Percentiles rank a stretch among this genome's conserved stretches.
Evolutionary conservation across 2,888 invertebrate species (phyloP).

Genomic region (Pachydiplax longipennis): DNA sequence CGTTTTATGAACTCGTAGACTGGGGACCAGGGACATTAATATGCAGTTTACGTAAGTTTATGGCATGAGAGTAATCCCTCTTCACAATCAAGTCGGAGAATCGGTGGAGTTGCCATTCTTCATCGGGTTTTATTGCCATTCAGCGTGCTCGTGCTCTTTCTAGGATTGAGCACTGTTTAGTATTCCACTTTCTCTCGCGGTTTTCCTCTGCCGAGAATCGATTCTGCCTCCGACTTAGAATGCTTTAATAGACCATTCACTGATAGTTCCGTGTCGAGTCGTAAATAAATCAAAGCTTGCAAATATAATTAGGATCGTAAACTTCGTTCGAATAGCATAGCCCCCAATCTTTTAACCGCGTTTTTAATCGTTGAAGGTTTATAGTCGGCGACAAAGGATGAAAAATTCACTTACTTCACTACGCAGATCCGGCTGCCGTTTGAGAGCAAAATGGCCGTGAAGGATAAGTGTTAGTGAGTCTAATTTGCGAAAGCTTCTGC

Average conservation of each 20-base stretch:
- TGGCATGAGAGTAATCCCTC: not conserved
- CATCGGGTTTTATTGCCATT: not conserved
- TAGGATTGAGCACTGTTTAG: not conserved
- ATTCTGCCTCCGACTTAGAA: not conserved
- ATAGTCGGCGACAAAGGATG: too few relatives aligned
- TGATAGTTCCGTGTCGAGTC: not conserved
- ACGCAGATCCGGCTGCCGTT: too few relatives aligned
- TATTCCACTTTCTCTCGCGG: not conserved
- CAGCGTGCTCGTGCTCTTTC: not conserved
- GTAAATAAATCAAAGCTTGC: not conserved
- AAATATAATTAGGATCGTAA: not conserved
- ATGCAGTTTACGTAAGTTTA: not conserved
- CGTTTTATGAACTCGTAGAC: too few relatives aligned
- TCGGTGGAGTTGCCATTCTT: not conserved
- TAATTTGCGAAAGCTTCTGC: too few relatives aligned
- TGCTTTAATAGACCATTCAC: not conserved
- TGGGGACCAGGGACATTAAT: too few relatives aligned
- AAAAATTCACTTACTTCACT: too few relatives aligned
- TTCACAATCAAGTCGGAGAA: not conserved
- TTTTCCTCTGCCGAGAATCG: not conserved
- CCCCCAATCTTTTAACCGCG: not conserved
- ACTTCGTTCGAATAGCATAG: not conserved
- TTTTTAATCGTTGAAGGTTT: too few relatives aligned
- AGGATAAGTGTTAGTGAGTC: too few relatives aligned
- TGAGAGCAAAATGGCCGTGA: too few relatives aligned